phyloP scores from a whole-genome alignment of 37 sponge, comb jelly and placozoan species.

The Chondrilla cf. caribensis region DNA sequence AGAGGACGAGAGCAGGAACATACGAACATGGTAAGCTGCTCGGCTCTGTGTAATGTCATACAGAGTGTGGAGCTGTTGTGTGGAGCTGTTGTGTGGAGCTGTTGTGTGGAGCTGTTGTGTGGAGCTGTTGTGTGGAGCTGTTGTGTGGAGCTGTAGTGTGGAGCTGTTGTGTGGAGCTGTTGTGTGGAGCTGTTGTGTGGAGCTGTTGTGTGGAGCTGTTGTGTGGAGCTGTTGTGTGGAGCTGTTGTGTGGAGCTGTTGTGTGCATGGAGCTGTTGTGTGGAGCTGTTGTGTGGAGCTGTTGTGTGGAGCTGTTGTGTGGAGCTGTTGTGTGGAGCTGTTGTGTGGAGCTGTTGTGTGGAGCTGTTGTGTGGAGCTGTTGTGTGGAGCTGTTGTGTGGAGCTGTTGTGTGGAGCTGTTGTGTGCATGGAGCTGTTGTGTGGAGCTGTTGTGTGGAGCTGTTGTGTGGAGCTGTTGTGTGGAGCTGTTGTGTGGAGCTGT shows the following conservation, averaged over 20 bases:
- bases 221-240: not conserved
- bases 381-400: not conserved
- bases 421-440: not conserved
- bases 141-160: not conserved
- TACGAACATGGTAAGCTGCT: constrained; percentile 18
- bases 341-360: too few species aligned
- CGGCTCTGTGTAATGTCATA: not conserved
- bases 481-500: not conserved
- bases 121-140: not conserved
- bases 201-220: too few species aligned
- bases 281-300: not conserved
- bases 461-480: not conserved
- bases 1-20: constrained; percentile 45
- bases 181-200: not conserved
- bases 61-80: too few species aligned
- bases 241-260: not conserved
- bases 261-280: not conserved
- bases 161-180: constrained; percentile 2
- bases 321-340: not conserved
- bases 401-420: not conserved
- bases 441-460: not conserved
- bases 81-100: not conserved
- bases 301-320: constrained; percentile 1
- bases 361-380: not conserved
- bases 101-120: not conserved